phyloP scores from a whole-genome alignment of 2,797 vertebrate genomes.

The Chloroceryle inda region DNA sequence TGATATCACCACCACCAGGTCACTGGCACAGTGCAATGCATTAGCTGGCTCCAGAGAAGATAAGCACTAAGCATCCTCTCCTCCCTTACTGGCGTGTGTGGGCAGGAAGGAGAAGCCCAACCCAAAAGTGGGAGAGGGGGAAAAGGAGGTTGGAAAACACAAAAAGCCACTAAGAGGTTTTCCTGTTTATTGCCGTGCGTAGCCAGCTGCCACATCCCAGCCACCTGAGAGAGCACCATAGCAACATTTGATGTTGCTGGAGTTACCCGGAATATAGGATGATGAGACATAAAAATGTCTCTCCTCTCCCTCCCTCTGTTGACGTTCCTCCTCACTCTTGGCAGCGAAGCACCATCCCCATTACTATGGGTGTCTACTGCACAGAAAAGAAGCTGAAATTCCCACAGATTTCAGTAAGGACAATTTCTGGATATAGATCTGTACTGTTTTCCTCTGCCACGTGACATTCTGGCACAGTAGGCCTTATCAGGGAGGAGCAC shows the following conservation, averaged over 20 bases:
- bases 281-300: background rate
- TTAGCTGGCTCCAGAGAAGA: background rate
- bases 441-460: background rate
- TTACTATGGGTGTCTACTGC: background rate
- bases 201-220: constrained; percentile 73
- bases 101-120: background rate
- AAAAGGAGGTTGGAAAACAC: background rate
- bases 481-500: background rate
- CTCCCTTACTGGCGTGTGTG: background rate
- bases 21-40: background rate
- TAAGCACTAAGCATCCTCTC: background rate
- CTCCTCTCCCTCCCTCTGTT: background rate
- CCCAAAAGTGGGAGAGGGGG: fast-evolving
- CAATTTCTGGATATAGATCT: background rate
- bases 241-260: constrained; percentile 78
- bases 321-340: background rate
- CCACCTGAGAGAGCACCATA: constrained; percentile 81
- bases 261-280: background rate
- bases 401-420: background rate
- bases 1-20: background rate
- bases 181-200: constrained; percentile 61
- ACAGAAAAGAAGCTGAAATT: background rate
- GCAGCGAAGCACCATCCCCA: background rate
- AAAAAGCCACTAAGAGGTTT: constrained; percentile 14
- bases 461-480: background rate